These are phyloP conservation scores for Myiothlypis chrysogaster DNA, from an alignment of 2,797 vertebrate genomes.

Conservation along the genomic window DNA sequence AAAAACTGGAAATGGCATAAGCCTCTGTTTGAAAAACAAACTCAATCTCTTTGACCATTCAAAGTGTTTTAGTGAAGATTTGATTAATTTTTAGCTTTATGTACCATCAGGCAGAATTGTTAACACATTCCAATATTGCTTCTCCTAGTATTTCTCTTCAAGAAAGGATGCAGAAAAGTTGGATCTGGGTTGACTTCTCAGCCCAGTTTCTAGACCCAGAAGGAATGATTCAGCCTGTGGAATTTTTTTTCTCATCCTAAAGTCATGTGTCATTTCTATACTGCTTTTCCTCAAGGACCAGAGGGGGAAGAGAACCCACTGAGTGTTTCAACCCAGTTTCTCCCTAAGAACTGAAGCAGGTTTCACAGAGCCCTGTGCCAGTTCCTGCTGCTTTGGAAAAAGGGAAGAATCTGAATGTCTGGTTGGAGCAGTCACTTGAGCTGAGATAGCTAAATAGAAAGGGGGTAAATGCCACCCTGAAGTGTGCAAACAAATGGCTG, in stretches of 20 bases:
- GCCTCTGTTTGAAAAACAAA: neutral
- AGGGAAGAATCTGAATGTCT: neutral
- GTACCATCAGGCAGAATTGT: neutral
- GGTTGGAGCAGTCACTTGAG: neutral
- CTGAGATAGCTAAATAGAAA: neutral
- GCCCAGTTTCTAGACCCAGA: neutral
- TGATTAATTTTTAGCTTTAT: slow-evolving; percentile 20
- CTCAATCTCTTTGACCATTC: neutral
- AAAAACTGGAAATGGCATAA: neutral
- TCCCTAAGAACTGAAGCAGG: neutral
- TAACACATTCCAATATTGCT: neutral
- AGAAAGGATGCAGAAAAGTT: neutral
- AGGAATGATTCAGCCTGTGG: neutral
- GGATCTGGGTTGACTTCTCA: neutral
- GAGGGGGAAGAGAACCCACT: neutral
- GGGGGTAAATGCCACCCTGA: neutral
- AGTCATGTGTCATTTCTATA: neutral
- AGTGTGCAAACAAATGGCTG: neutral
- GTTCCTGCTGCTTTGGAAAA: neutral
- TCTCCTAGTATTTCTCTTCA: neutral
- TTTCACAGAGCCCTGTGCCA: neutral
- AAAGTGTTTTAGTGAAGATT: slow-evolving; percentile 4
- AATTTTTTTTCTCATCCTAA: neutral
- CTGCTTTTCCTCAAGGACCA: neutral
- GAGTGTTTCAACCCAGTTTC: neutral